phyloP scores from a whole-genome alignment of 2,888 invertebrate genomes.

The Tenthredo distinguenda region DNA sequence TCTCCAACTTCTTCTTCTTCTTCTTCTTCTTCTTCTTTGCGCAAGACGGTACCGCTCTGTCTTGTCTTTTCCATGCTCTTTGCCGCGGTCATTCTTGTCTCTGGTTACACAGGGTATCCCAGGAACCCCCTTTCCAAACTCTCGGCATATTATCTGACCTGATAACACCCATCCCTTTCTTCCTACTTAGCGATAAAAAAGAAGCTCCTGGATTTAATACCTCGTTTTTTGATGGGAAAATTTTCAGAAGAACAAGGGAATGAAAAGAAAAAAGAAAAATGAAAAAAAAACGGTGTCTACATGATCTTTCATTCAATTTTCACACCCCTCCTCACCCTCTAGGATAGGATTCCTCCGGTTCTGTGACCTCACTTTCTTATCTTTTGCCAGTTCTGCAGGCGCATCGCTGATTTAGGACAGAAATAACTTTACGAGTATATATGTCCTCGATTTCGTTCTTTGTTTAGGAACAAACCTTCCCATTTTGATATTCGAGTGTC shows the following conservation, averaged over 20 bases:
- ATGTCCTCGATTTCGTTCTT: background rate
- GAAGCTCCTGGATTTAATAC: background rate
- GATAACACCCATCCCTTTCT: background rate
- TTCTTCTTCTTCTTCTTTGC: conserved; percentile 28
- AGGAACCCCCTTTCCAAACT: background rate
- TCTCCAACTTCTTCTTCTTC: conserved; percentile 34
- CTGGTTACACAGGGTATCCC: background rate
- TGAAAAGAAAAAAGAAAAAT: background rate
- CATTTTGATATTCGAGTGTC: background rate
- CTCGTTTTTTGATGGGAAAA: background rate
- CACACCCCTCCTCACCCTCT: background rate
- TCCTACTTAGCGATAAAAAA: background rate
- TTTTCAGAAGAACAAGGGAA: background rate
- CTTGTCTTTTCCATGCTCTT: conserved; percentile 53
- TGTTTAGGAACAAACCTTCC: background rate
- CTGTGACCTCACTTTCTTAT: conserved; percentile 10
- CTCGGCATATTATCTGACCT: background rate
- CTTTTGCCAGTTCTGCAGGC: conserved; percentile 28
- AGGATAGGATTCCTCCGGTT: background rate
- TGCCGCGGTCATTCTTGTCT: background rate
- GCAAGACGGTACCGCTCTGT: conserved; percentile 30
- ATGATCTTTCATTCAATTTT: conserved; percentile 4
- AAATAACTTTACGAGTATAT: background rate
- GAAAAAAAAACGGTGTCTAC: background rate
- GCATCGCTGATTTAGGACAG: conserved; percentile 36